A percentile compares a stretch with the other conserved stretches of the same genome.
Evolutionary conservation across 92 coral and sea anemone species (phyloP).

Genomic region (Palythoa grandiflora): DNA sequence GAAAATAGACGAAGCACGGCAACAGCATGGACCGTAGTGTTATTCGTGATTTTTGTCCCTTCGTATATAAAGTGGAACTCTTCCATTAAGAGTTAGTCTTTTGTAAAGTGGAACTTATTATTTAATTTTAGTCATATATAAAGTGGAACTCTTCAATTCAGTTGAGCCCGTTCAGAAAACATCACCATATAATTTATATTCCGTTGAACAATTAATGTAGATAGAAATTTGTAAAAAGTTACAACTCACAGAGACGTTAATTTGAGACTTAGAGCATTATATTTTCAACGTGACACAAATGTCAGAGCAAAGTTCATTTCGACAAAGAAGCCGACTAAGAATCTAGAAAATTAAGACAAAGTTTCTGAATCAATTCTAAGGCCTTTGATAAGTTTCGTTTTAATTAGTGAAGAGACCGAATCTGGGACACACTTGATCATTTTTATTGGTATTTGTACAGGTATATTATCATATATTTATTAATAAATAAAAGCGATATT

Average conservation of each 20-base stretch:
- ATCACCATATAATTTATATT: neutral
- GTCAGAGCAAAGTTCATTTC: neutral
- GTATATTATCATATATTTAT: neutral
- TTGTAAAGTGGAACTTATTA: neutral
- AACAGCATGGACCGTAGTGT: slow-evolving; percentile 52
- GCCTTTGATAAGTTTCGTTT: neutral
- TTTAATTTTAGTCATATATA: neutral
- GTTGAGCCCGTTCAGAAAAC: neutral
- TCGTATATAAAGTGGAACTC: neutral
- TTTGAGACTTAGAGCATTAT: neutral
- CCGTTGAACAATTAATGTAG: neutral
- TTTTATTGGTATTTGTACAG: neutral
- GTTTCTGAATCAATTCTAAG: neutral
- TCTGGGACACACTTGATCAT: neutral
- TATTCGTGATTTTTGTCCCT: neutral
- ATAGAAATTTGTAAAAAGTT: slow-evolving; percentile 14
- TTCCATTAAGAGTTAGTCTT: neutral
- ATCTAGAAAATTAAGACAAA: no score
- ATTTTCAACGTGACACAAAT: neutral
- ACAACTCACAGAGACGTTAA: neutral
- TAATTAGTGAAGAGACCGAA: neutral
- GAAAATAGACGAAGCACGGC: slow-evolving; percentile 90
- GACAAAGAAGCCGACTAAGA: neutral
- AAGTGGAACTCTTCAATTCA: neutral
- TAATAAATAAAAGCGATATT: neutral